These are phyloP conservation scores for Aplysina aerophoba DNA, from an alignment of 37 sponge, comb jelly and placozoan species.

Conservation along the genomic window DNA sequence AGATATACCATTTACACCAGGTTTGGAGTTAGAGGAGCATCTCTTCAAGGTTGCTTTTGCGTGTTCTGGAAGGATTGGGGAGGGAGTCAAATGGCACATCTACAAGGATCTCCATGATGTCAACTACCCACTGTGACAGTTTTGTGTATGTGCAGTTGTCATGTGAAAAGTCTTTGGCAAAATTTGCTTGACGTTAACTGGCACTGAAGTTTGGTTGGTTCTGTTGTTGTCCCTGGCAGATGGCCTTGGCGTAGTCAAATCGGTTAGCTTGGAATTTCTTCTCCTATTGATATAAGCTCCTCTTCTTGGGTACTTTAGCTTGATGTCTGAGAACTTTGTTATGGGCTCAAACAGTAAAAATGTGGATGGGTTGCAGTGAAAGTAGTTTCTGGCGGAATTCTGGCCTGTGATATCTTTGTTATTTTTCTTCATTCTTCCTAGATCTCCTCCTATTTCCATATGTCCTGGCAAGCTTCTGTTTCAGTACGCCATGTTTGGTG, in stretches of 20 bases:
- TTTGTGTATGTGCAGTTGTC: background rate
- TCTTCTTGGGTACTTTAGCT: background rate
- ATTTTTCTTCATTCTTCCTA: too few species aligned
- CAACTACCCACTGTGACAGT: background rate
- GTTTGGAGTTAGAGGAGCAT: conserved; percentile 2
- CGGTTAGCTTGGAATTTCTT: conserved; percentile 9
- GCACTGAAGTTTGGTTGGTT: too few species aligned
- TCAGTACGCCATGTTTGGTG: too few species aligned
- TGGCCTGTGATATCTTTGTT: too few species aligned
- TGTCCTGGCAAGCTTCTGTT: too few species aligned
- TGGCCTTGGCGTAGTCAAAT: too few species aligned
- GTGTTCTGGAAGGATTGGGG: background rate
- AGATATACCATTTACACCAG: background rate
- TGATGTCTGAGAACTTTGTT: background rate
- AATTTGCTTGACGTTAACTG: too few species aligned
- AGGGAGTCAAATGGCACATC: too few species aligned
- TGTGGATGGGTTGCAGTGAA: background rate
- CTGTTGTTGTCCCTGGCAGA: too few species aligned
- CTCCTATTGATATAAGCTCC: background rate
- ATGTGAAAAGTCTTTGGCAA: background rate
- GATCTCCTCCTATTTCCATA: too few species aligned
- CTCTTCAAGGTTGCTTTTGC: background rate
- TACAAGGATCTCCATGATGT: background rate
- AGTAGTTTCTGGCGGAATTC: background rate
- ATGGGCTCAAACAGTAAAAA: background rate